Conservation (phyloP, 2,113 vertebrate genomes). For the Micromys minutus region DNA sequence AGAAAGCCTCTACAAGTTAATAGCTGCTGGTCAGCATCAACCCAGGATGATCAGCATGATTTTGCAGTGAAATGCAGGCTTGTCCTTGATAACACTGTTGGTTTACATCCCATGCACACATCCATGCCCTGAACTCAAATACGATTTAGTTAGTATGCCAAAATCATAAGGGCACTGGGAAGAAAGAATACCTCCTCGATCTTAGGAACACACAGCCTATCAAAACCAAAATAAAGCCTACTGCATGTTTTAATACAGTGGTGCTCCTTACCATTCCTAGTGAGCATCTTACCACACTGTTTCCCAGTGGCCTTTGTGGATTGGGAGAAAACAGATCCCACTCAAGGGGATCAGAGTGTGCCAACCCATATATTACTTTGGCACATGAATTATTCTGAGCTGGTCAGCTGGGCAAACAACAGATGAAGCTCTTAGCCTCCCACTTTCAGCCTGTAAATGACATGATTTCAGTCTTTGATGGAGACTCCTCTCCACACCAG, state of each 20-base stretch:
- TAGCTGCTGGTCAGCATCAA: background rate
- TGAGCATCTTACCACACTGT: background rate
- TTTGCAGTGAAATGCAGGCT: background rate
- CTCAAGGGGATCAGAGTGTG: background rate
- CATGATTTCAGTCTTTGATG: background rate
- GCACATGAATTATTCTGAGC: background rate
- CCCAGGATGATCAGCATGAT: background rate
- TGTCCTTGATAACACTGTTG: background rate
- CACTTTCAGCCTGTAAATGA: background rate
- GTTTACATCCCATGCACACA: background rate
- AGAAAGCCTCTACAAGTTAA: background rate
- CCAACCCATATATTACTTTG: background rate
- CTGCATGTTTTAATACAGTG: conserved; percentile 7
- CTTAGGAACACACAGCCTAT: background rate
- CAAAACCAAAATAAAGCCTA: conserved; percentile 23
- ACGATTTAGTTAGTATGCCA: conserved; percentile 9
- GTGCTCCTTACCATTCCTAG: background rate
- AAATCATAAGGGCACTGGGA: background rate
- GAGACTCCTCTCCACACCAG: background rate
- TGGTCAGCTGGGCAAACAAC: background rate
- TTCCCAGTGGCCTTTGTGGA: background rate
- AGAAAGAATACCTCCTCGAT: background rate
- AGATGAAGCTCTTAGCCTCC: background rate
- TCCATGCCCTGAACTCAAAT: background rate
- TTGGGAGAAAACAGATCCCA: background rate